Conservation (phyloP, 2,888 invertebrate species). For the Chironomus riparius region DNA sequence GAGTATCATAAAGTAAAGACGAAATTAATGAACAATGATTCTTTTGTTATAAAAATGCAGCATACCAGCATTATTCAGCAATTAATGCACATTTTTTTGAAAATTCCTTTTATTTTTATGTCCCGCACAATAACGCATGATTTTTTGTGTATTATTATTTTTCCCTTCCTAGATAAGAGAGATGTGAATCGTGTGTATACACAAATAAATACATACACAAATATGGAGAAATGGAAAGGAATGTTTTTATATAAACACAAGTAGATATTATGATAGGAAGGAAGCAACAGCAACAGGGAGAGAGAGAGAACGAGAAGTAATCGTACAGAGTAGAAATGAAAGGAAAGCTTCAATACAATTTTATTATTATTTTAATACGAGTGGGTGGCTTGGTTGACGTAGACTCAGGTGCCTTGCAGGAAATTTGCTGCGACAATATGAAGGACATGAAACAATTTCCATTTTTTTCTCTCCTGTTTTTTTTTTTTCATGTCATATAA, state of each 20-base stretch:
- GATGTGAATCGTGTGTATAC: background rate
- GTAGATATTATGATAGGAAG: background rate
- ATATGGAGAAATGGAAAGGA: too few relatives aligned
- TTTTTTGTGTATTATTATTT: background rate
- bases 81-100: background rate
- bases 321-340: background rate
- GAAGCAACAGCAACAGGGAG: conserved; percentile 12
- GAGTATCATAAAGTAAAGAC: background rate
- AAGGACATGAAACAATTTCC: background rate
- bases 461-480: too few relatives aligned
- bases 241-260: too few relatives aligned
- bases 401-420: background rate
- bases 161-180: background rate
- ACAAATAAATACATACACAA: background rate
- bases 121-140: conserved; percentile 3
- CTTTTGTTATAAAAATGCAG: background rate
- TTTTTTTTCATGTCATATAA: background rate
- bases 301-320: background rate
- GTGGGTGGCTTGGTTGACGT: conserved; percentile 13
- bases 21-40: background rate
- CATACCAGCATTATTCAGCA: background rate
- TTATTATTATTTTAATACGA: background rate
- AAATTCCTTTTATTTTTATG: too few relatives aligned
- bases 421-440: background rate
- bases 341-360: background rate